phyloP scores from a whole-genome alignment of 2,113 vertebrate genomes.

The Onychorhynchus coronatus region DNA sequence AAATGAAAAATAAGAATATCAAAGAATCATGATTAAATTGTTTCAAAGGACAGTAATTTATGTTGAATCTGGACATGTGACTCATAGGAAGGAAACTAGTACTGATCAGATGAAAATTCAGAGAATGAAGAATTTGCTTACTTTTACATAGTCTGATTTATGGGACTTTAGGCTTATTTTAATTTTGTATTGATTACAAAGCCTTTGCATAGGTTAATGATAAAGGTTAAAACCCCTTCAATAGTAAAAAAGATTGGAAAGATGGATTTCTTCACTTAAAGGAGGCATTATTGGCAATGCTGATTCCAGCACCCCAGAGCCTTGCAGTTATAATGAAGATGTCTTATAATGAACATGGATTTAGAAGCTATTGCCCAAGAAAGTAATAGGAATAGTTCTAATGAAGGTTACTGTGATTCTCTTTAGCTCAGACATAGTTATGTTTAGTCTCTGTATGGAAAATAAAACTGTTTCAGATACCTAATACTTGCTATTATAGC shows the following conservation, averaged over 20 bases:
- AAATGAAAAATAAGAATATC: background rate
- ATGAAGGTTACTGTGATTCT: background rate
- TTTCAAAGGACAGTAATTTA: background rate
- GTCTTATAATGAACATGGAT: background rate
- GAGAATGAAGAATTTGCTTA: conserved; percentile 31
- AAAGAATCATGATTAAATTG: background rate
- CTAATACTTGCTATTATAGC: background rate
- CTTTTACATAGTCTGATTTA: conserved; percentile 4
- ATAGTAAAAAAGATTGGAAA: background rate
- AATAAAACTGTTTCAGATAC: background rate
- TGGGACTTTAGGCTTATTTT: background rate
- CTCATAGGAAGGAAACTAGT: background rate
- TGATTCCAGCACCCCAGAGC: background rate
- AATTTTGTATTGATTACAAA: conserved; percentile 33
- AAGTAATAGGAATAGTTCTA: background rate
- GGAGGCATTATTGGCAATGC: background rate
- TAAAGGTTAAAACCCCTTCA: background rate
- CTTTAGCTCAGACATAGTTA: background rate
- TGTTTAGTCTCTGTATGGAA: background rate
- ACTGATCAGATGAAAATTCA: conserved; percentile 7
- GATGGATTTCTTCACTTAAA: conserved; percentile 37
- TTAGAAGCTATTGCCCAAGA: background rate
- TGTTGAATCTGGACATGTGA: background rate
- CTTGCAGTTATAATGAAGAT: background rate
- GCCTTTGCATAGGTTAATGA: conserved; percentile 32